Percentiles rank a stretch among this genome's conserved stretches.
Evolutionary conservation across 2,113 vertebrate species (phyloP).

Genomic region (Martes martes): DNA sequence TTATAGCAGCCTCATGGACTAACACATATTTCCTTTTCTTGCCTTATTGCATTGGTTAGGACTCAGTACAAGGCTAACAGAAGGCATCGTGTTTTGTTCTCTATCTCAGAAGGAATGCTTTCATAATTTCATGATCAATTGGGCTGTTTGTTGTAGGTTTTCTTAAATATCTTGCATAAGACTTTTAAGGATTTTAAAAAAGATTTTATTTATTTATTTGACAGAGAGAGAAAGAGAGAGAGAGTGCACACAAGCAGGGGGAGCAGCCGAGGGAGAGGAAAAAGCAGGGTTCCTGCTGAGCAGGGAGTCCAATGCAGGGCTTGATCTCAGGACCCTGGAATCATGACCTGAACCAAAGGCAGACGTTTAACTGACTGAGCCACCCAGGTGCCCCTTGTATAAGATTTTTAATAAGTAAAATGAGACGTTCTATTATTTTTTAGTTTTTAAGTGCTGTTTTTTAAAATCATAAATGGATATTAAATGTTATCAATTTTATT

Average conservation of each 20-base stretch:
- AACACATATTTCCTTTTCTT: neutral
- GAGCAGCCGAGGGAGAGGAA: too few species aligned
- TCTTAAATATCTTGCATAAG: neutral
- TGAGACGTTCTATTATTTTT: neutral
- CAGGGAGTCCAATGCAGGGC: too few species aligned
- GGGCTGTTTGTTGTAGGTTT: neutral
- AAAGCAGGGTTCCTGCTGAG: too few species aligned
- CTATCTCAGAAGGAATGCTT: neutral
- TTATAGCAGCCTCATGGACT: neutral
- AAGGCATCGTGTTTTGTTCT: neutral
- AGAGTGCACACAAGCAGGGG: too few species aligned
- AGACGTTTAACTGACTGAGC: too few species aligned
- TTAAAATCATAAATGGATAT: neutral
- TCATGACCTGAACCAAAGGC: too few species aligned
- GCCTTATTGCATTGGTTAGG: neutral
- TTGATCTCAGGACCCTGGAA: too few species aligned
- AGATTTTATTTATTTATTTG: too few species aligned
- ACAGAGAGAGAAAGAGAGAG: too few species aligned
- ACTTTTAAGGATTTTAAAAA: too few species aligned
- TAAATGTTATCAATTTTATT: neutral
- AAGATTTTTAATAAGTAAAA: neutral
- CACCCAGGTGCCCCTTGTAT: too few species aligned
- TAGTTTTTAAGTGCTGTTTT: neutral
- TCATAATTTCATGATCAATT: neutral
- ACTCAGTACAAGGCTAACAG: neutral